phyloP scores from a whole-genome alignment of 2,113 vertebrate species.

The Equus przewalskii region DNA sequence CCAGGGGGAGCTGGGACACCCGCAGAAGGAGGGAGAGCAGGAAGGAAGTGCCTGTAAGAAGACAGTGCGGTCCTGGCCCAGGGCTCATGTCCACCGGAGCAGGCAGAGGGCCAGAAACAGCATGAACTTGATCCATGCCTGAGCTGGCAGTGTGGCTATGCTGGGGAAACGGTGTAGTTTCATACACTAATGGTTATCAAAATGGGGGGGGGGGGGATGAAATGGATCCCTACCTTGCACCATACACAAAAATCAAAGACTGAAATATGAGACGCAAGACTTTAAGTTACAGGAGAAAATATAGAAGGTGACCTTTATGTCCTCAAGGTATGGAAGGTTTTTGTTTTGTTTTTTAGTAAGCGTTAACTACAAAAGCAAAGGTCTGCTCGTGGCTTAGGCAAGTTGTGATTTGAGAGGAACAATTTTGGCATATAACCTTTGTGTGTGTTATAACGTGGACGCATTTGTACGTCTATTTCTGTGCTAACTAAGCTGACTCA shows the following conservation, averaged over 20 bases:
- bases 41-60: background rate
- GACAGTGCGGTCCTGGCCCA: too few relatives aligned
- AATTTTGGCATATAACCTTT: background rate
- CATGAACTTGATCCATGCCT: rapidly evolving
- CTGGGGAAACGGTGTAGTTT: too few relatives aligned
- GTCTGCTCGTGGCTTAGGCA: background rate
- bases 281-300: background rate
- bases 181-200: rapidly evolving
- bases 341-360: background rate
- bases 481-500: background rate
- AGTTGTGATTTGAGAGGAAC: background rate
- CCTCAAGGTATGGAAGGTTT: background rate
- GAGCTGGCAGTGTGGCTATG: background rate
- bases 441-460: background rate
- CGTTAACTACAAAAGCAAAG: background rate
- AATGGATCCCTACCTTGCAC: rapidly evolving
- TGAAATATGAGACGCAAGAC: rapidly evolving
- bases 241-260: background rate
- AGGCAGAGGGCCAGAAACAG: background rate
- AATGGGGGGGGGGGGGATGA: background rate
- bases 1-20: background rate
- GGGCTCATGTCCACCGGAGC: too few relatives aligned
- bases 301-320: rapidly evolving
- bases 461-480: background rate
- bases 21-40: rapidly evolving